phyloP scores from a whole-genome alignment of 2,113 vertebrate genomes.

The Aegotheles bennettii region DNA sequence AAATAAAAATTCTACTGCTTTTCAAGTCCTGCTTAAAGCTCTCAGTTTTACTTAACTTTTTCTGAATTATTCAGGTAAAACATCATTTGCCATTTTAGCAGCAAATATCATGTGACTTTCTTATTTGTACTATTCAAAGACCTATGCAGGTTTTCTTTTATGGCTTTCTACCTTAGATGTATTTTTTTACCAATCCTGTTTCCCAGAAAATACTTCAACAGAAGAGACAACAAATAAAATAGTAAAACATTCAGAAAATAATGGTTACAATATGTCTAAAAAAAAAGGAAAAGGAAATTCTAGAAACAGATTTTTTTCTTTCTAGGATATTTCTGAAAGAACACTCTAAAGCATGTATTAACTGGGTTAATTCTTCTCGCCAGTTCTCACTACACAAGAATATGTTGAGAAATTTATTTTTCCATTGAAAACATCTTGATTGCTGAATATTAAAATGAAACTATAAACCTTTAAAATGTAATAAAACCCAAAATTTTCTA shows the following conservation, averaged over 20 bases:
- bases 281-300: background rate
- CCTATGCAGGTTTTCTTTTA: accelerated
- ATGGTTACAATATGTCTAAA: background rate
- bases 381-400: background rate
- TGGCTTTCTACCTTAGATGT: background rate
- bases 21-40: background rate
- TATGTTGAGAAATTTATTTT: background rate
- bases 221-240: background rate
- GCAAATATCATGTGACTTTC: background rate
- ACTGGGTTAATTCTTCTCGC: background rate
- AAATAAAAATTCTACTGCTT: background rate
- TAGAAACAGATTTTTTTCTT: background rate
- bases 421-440: background rate
- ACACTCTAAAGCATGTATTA: background rate
- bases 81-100: background rate
- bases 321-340: background rate
- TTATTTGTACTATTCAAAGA: background rate
- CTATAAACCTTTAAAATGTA: background rate
- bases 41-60: background rate
- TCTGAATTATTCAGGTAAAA: background rate
- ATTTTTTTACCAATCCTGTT: background rate
- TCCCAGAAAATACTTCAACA: background rate
- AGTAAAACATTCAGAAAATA: background rate
- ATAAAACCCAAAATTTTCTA: background rate
- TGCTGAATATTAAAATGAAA: background rate